These are phyloP conservation scores for Aradophagus sp. DNA, from an alignment of 1,140 invertebrate genomes.

Conservation along the genomic window DNA sequence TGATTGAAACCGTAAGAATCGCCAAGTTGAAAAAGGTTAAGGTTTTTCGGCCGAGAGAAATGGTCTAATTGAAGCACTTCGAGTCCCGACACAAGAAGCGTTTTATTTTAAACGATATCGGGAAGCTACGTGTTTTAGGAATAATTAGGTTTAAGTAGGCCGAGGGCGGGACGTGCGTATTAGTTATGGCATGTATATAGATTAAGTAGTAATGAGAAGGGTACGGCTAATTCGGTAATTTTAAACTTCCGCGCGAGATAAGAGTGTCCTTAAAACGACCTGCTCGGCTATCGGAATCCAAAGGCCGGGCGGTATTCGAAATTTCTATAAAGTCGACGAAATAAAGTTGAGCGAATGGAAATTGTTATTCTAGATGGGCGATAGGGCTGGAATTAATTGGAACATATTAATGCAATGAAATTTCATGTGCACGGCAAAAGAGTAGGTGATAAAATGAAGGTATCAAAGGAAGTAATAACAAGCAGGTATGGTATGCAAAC, in stretches of 20 bases:
- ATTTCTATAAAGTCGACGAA: too few species aligned
- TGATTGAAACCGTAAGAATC: too few species aligned
- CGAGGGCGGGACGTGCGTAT: slow-evolving; percentile 6
- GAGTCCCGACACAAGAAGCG: slow-evolving; percentile 7
- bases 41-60: not conserved
- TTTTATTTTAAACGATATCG: slow-evolving; percentile 14
- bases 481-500: too few species aligned
- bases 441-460: too few species aligned
- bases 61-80: not conserved
- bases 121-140: slow-evolving; percentile 3
- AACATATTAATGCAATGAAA: too few species aligned
- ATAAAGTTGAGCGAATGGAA: too few species aligned
- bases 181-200: not conserved
- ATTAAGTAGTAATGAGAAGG: not conserved
- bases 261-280: slow-evolving; percentile 13
- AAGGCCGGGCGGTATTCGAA: too few species aligned
- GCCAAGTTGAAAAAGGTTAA: slow-evolving; percentile 1
- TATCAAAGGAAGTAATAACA: too few species aligned
- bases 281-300: too few species aligned
- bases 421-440: too few species aligned
- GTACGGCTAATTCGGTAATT: slow-evolving; percentile 31
- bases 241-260: slow-evolving; percentile 30
- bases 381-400: too few species aligned
- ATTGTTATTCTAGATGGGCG: too few species aligned
- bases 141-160: not conserved